A percentile compares a stretch with the other conserved stretches of the same genome.
Conservation (phyloP, 2,113 vertebrate genomes). For the Corythaixoides concolor region DNA sequence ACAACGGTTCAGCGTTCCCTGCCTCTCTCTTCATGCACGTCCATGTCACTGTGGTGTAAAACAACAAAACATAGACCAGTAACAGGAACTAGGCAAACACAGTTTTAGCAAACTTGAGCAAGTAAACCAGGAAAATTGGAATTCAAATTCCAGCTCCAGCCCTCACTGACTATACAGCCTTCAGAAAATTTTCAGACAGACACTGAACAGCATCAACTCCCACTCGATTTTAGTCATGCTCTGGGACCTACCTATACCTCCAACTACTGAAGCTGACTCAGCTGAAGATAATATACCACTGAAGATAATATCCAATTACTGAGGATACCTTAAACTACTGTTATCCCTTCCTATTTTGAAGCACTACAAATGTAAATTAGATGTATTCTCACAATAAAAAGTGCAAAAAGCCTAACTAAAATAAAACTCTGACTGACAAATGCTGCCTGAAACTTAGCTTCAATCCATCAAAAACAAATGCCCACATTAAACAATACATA, state of each 20-base stretch:
- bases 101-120: background rate
- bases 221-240: background rate
- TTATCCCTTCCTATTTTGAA: background rate
- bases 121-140: background rate
- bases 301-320: background rate
- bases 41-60: fast-evolving
- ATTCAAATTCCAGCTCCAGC: background rate
- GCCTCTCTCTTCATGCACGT: background rate
- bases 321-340: background rate
- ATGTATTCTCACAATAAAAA: background rate
- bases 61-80: background rate
- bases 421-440: background rate
- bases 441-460: background rate
- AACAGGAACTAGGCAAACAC: background rate
- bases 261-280: background rate
- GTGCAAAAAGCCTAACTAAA: background rate
- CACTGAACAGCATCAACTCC: background rate
- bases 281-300: background rate
- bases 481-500: background rate
- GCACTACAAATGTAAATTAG: background rate
- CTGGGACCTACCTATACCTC: background rate
- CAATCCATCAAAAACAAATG: background rate
- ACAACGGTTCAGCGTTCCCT: fast-evolving
- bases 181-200: background rate
- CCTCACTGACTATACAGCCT: background rate